A percentile compares a stretch with the other conserved stretches of the same genome.
Conservation (phyloP, 2,888 invertebrate genomes). For the Esperia sulphurella region DNA sequence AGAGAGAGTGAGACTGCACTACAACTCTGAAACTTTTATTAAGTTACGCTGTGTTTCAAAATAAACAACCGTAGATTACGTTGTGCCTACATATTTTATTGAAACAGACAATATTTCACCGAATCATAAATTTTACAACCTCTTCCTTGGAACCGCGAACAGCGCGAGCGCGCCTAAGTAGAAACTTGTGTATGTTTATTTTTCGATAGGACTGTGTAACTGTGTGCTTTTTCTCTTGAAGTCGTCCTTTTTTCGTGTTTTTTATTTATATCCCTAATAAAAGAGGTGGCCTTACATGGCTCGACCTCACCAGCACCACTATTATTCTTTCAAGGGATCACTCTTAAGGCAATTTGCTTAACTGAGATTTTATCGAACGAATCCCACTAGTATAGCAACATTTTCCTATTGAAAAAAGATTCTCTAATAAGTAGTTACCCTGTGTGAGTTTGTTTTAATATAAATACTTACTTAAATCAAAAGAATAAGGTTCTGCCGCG, state of each 20-base stretch:
- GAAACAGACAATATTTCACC: conserved; percentile 54
- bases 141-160: conserved; percentile 64
- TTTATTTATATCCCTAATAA: conserved; percentile 68
- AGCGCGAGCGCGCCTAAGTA: conserved; percentile 59
- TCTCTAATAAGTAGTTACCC: too few relatives aligned
- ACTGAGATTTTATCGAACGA: too few relatives aligned
- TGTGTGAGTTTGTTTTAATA: too few relatives aligned
- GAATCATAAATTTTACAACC: conserved; percentile 75
- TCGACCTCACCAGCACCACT: conserved; percentile 29
- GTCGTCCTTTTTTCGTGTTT: conserved; percentile 26
- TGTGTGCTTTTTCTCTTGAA: conserved; percentile 64
- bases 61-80: conserved; percentile 28
- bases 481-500: too few relatives aligned
- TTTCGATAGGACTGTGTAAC: conserved; percentile 76
- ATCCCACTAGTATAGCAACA: too few relatives aligned
- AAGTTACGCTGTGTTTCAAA: conserved; percentile 15
- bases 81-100: conserved; percentile 21
- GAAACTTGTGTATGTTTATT: conserved; percentile 72
- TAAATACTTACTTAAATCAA: too few relatives aligned
- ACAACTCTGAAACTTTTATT: not conserved
- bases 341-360: too few relatives aligned
- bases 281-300: conserved; percentile 55
- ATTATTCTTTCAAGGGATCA: conserved; percentile 59
- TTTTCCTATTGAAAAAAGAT: too few relatives aligned
- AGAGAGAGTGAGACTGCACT: too few relatives aligned